phyloP scores from a whole-genome alignment of 2,797 vertebrate species.

The Picus viridis region DNA sequence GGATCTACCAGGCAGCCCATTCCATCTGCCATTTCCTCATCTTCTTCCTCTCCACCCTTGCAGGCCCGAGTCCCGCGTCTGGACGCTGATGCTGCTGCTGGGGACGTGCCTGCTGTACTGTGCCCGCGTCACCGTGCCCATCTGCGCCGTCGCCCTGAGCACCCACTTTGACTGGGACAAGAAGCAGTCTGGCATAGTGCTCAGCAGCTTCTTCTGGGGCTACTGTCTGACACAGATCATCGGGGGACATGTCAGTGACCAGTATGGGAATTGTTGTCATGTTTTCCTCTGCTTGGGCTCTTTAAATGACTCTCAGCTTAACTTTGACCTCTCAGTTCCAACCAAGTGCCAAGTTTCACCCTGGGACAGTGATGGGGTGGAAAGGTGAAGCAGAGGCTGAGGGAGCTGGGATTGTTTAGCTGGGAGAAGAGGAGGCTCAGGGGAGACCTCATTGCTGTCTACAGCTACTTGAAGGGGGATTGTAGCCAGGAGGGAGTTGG shows the following conservation, averaged over 20 bases:
- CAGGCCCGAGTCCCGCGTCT: constrained; percentile 86
- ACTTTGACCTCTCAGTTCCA: neutral
- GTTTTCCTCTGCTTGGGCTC: neutral
- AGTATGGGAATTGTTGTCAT: constrained; percentile 14
- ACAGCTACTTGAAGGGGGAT: too few species aligned
- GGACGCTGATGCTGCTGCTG: constrained; percentile 88
- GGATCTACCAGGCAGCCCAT: fast-evolving
- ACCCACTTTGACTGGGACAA: constrained; percentile 92
- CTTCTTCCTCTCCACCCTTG: neutral
- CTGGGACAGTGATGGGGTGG: neutral
- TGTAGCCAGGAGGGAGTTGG: too few species aligned
- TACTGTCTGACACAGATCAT: constrained; percentile 95
- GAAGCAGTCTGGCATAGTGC: constrained; percentile 89
- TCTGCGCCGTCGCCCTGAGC: constrained; percentile 90
- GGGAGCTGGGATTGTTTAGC: too few species aligned
- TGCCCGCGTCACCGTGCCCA: constrained; percentile 88
- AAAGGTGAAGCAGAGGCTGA: neutral
- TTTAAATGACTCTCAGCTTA: neutral
- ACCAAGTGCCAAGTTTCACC: neutral
- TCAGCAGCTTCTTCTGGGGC: constrained; percentile 99
- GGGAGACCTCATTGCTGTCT: too few species aligned
- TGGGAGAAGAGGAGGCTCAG: too few species aligned
- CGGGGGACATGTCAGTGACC: constrained; percentile 93
- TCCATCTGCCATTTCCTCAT: neutral
- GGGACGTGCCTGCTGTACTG: constrained; percentile 97